These are phyloP conservation scores for Elgonia sp. DNA, from an alignment of 2,888 invertebrate species.

Conservation along the genomic window DNA sequence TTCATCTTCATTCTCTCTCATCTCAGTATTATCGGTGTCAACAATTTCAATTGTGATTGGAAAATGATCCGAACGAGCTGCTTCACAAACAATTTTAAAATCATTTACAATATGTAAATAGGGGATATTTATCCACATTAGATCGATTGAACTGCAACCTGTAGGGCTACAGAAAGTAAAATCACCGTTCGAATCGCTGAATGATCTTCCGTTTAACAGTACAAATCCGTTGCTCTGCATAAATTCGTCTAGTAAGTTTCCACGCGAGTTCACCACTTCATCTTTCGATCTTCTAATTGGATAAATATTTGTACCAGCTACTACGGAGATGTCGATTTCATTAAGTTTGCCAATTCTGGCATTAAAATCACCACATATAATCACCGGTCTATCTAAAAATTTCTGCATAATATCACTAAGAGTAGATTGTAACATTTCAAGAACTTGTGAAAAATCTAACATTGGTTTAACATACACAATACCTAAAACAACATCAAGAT, in stretches of 20 bases:
- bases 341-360: neutral
- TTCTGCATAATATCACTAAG: neutral
- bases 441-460: neutral
- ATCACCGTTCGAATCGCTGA: neutral
- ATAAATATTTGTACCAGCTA: neutral
- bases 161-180: neutral
- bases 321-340: neutral
- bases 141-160: neutral
- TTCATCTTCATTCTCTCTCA: too few relatives aligned
- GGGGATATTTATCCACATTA: neutral
- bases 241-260: neutral
- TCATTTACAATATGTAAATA: neutral
- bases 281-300: neutral
- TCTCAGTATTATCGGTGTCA: too few relatives aligned
- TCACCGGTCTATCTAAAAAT: neutral
- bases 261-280: neutral
- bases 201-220: neutral
- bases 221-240: neutral
- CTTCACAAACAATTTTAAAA: neutral
- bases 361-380: constrained; percentile 4
- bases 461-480: neutral
- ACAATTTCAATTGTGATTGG: neutral
- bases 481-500: neutral
- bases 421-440: neutral
- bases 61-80: neutral